Percentiles rank a stretch among this genome's conserved stretches.
Evolutionary conservation across 2,888 invertebrate genomes (phyloP).

Genomic region (Celastrina argiolus): DNA sequence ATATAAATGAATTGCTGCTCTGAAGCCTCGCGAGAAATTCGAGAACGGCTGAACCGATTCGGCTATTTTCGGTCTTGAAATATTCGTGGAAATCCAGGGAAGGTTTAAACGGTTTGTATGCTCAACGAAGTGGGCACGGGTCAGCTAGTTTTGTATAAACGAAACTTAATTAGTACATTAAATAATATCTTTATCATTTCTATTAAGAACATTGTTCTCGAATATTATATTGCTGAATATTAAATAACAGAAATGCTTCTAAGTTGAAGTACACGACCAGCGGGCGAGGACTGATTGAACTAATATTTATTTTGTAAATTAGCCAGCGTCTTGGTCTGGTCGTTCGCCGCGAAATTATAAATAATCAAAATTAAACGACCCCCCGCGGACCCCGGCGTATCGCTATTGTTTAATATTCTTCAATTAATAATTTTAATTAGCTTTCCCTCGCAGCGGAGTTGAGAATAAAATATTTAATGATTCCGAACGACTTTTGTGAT

Average conservation of each 20-base stretch:
- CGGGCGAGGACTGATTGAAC: slow-evolving; percentile 54
- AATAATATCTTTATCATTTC: too few species aligned
- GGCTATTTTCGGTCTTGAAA: too few species aligned
- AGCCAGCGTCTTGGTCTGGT: slow-evolving; percentile 56
- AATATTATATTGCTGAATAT: background rate
- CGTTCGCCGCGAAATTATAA: slow-evolving; percentile 51
- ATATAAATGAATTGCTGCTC: too few species aligned
- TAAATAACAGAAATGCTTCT: slow-evolving; percentile 9
- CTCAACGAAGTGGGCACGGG: too few species aligned
- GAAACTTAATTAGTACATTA: too few species aligned
- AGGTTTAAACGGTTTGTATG: too few species aligned
- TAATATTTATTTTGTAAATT: slow-evolving; percentile 77
- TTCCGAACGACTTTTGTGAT: background rate
- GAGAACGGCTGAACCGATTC: too few species aligned
- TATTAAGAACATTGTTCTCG: too few species aligned
- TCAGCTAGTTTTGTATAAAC: too few species aligned
- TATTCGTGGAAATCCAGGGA: too few species aligned
- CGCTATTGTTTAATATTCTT: slow-evolving; percentile 62
- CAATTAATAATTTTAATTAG: slow-evolving; percentile 68
- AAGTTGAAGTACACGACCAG: slow-evolving; percentile 34
- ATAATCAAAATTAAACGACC: slow-evolving; percentile 69
- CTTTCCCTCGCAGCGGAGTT: slow-evolving; percentile 22
- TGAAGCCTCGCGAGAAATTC: too few species aligned
- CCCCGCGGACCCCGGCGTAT: slow-evolving; percentile 49
- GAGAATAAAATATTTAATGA: slow-evolving; percentile 19